phyloP scores from a whole-genome alignment of 2,113 vertebrate genomes.

The Phasianus colchicus region DNA sequence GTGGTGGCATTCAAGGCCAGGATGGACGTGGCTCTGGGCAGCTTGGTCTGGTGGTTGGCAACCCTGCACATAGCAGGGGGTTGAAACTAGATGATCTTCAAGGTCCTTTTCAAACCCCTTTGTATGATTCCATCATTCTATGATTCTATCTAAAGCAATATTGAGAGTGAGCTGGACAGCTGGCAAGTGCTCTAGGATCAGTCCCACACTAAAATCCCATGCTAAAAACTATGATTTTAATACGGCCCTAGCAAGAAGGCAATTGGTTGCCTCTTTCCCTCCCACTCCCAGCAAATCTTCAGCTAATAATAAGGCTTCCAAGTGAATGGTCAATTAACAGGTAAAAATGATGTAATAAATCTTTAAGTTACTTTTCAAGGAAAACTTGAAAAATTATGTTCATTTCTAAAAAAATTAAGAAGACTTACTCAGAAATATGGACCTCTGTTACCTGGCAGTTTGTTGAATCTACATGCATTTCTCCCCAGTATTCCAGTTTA shows the following conservation, averaged over 20 bases:
- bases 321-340: not conserved
- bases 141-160: too few relatives aligned
- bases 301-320: not conserved
- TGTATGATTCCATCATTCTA: too few relatives aligned
- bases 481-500: not conserved
- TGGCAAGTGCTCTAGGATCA: not conserved
- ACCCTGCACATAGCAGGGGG: too few relatives aligned
- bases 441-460: not conserved
- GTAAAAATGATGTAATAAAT: not conserved
- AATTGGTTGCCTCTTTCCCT: not conserved
- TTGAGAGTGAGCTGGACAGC: not conserved
- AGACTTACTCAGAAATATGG: accelerated
- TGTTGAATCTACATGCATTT: not conserved
- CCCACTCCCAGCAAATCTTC: not conserved
- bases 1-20: too few relatives aligned
- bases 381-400: not conserved
- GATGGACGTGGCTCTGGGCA: too few relatives aligned
- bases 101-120: too few relatives aligned
- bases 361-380: not conserved
- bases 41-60: too few relatives aligned
- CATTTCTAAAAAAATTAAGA: not conserved
- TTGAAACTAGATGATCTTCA: too few relatives aligned
- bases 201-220: not conserved
- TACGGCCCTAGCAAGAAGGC: not conserved
- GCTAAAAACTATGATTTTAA: not conserved